Conservation (phyloP, 2,888 invertebrate genomes). For the Deilephila porcellus region DNA sequence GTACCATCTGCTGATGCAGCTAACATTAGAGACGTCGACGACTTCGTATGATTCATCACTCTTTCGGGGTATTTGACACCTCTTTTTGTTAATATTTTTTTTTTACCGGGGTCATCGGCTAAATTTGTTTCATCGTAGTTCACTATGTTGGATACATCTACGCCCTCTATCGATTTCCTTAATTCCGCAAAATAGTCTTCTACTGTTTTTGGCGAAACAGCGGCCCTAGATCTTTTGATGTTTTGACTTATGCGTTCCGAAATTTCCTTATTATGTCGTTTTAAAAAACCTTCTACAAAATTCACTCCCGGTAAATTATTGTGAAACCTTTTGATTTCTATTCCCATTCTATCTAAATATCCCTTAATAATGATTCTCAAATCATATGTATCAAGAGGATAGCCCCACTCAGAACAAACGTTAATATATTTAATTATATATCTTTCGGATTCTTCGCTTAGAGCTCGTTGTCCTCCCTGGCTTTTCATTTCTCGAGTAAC, state of each 20-base stretch:
- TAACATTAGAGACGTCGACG: slow-evolving; percentile 24
- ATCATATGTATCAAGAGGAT: slow-evolving; percentile 40
- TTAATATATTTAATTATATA: slow-evolving; percentile 38
- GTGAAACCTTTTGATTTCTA: slow-evolving; percentile 37
- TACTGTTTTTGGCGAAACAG: slow-evolving; percentile 37
- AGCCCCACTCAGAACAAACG: slow-evolving; percentile 44
- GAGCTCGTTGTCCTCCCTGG: slow-evolving; percentile 42
- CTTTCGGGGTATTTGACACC: slow-evolving; percentile 28
- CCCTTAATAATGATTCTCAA: slow-evolving; percentile 40
- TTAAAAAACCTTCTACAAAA: slow-evolving; percentile 39
- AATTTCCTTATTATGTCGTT: slow-evolving; percentile 39
- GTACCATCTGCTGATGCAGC: slow-evolving; percentile 7
- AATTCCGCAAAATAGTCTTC: slow-evolving; percentile 35
- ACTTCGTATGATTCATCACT: slow-evolving; percentile 22
- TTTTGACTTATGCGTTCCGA: slow-evolving; percentile 35
- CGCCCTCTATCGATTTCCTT: slow-evolving; percentile 1
- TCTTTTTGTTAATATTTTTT: slow-evolving; percentile 22
- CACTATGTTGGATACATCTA: slow-evolving; percentile 16
- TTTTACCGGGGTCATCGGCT: slow-evolving; percentile 14
- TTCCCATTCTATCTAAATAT: slow-evolving; percentile 40
- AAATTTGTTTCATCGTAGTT: slow-evolving; percentile 29
- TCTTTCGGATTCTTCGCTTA: slow-evolving; percentile 38
- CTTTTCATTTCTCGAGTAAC: slow-evolving; percentile 35
- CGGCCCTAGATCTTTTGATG: slow-evolving; percentile 39
- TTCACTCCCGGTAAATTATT: slow-evolving; percentile 44